Evolutionary conservation across 2,888 invertebrate species (phyloP), one percentile per base, ranked within the genome.

Genomic region (Patella depressa): DNA sequence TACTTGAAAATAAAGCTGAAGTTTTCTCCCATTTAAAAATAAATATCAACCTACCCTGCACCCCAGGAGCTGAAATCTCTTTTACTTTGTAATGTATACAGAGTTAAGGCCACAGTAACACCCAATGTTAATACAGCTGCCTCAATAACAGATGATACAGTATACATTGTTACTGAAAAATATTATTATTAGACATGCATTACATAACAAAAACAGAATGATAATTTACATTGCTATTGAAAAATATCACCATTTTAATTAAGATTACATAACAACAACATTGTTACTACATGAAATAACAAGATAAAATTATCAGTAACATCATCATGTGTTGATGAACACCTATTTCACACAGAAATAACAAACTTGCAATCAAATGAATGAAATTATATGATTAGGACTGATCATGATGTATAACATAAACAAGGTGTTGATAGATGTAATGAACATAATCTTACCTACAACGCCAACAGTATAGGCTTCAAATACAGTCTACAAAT

Each of bases 11-110:
- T 45, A 45, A 7, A 45, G 7, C 9, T 45, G 45, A 45, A 9
- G 45, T 45, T 45, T 0, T 45, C 45, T 9, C 45, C 45, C 45
- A 45, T 45, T 45, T 45, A 45, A 45, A 45, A 45, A 45, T 45
- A 9, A 45, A 9, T 45, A 45, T 45, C 45, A 34, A 91, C 94
- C 93, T 91, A 96, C 95, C 94, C 95, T 90, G 95, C 95, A 89
- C 95, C 95, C 90, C 95, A 92, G 78, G 95, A 94, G 15, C 95
- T 95, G 92, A 96, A 96, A 92, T 97, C 97, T 74, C 94, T 93
- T 89, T 96, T 96, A 17, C 95, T 95, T 93, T 97, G 96, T 85
- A 97, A 94, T 0, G 96, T 96, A 92, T 94, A 97, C n/a, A 94
- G 89, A 0, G 96, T 96, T 76, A 97, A 93, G 0, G 95, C 94